phyloP scores from a whole-genome alignment of 2,113 vertebrate genomes.

The Oxygymnocypris stewartii region DNA sequence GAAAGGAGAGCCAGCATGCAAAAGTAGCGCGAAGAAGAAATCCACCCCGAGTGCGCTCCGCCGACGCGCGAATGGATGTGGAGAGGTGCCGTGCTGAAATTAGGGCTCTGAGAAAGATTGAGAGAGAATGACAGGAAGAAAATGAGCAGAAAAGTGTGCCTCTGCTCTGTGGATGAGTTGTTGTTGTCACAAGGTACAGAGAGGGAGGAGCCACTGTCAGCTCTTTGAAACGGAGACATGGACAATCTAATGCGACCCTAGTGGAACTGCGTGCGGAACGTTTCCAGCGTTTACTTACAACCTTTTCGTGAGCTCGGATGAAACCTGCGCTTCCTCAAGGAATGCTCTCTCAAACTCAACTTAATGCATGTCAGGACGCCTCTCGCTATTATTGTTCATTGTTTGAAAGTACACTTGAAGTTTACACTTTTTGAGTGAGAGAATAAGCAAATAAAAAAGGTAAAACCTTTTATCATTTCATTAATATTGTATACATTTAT shows the following conservation, averaged over 20 bases:
- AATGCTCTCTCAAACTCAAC: not conserved
- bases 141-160: slow-evolving; percentile 94
- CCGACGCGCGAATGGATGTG: slow-evolving; percentile 59
- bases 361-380: not conserved
- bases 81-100: slow-evolving; percentile 59
- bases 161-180: slow-evolving; percentile 90
- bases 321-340: not conserved
- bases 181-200: slow-evolving; percentile 97
- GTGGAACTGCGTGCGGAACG: slow-evolving; percentile 29
- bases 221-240: slow-evolving; percentile 83
- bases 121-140: slow-evolving; percentile 94
- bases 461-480: not conserved
- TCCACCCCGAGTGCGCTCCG: slow-evolving; percentile 77
- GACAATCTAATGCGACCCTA: slow-evolving; percentile 49
- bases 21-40: slow-evolving; percentile 69
- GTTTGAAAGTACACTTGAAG: not conserved
- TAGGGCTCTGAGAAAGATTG: slow-evolving; percentile 70
- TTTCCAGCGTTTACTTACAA: slow-evolving; percentile 2
- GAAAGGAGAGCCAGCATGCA: slow-evolving; percentile 60
- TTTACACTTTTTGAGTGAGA: not conserved
- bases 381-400: not conserved
- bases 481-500: not conserved
- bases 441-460: not conserved
- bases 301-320: not conserved
- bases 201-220: slow-evolving; percentile 90